phyloP scores from a whole-genome alignment of 2,797 vertebrate genomes.

The Dermochelys coriacea region DNA sequence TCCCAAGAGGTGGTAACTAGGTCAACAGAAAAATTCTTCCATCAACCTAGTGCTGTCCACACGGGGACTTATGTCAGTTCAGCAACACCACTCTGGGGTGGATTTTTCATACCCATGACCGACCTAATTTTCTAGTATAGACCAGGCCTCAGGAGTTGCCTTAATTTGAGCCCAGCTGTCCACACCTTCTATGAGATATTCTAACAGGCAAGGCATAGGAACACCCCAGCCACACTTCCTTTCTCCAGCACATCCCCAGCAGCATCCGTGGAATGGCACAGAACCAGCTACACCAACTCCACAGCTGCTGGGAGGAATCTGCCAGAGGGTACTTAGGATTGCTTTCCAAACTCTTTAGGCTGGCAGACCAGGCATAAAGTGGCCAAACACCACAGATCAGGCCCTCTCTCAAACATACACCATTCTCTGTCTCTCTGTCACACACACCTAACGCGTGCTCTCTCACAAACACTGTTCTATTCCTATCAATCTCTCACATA shows the following conservation, averaged over 20 bases:
- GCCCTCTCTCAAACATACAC: background rate
- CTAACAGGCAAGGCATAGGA: slow-evolving; percentile 29
- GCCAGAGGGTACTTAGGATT: slow-evolving; percentile 24
- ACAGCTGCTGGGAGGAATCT: slow-evolving; percentile 59
- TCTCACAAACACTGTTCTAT: background rate
- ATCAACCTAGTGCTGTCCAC: background rate
- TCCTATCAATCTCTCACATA: background rate
- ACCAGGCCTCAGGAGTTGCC: background rate
- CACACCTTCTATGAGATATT: background rate
- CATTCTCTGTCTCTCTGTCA: background rate
- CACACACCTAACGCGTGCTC: background rate
- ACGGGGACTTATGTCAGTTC: background rate
- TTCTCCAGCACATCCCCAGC: slow-evolving; percentile 29
- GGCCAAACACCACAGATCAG: background rate
- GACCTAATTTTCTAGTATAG: background rate
- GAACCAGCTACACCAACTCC: slow-evolving; percentile 44
- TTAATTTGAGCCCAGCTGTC: background rate
- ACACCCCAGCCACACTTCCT: slow-evolving; percentile 68
- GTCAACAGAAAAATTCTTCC: background rate
- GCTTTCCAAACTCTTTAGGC: background rate
- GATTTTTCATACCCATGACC: background rate
- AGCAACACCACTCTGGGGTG: background rate
- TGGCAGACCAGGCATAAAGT: background rate
- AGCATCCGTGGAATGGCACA: slow-evolving; percentile 31
- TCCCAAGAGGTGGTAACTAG: background rate